These are phyloP conservation scores for Scaptodrosophila latifasciaeformis DNA, from an alignment of 2,888 invertebrate species.

Conservation along the genomic window DNA sequence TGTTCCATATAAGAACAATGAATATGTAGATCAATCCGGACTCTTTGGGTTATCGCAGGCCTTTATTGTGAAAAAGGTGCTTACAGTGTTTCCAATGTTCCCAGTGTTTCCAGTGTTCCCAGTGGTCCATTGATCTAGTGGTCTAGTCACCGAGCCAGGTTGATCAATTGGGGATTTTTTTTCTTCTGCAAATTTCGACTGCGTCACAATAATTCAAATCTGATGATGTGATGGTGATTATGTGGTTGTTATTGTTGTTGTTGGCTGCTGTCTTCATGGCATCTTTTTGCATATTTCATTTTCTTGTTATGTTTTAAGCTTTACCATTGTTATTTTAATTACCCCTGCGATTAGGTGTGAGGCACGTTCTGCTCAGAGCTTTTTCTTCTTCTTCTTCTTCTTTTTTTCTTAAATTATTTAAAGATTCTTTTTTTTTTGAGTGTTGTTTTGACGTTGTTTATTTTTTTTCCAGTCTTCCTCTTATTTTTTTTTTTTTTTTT, in stretches of 20 bases:
- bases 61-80: too few species aligned
- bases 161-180: too few species aligned
- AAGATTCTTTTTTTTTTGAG: constrained; percentile 4
- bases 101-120: too few species aligned
- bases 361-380: constrained; percentile 36
- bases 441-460: constrained; percentile 3
- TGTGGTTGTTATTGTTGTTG: neutral
- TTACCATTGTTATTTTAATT: constrained; percentile 36
- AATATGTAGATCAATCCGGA: too few species aligned
- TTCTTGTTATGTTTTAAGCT: constrained; percentile 6
- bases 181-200: too few species aligned
- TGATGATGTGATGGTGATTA: neutral
- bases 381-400: constrained; percentile 28
- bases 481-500: neutral
- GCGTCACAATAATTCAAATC: too few species aligned
- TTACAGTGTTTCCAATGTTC: too few species aligned
- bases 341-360: constrained; percentile 35
- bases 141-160: too few species aligned
- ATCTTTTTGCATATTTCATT: constrained; percentile 7
- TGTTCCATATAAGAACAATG: too few species aligned
- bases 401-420: constrained; percentile 5
- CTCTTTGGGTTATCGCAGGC: too few species aligned
- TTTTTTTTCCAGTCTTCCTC: constrained; percentile 2
- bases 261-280: neutral
- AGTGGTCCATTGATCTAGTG: too few species aligned